Evolutionary conservation across 1,140 invertebrate genomes (phyloP).

Genomic region (Nasonia giraulti): DNA sequence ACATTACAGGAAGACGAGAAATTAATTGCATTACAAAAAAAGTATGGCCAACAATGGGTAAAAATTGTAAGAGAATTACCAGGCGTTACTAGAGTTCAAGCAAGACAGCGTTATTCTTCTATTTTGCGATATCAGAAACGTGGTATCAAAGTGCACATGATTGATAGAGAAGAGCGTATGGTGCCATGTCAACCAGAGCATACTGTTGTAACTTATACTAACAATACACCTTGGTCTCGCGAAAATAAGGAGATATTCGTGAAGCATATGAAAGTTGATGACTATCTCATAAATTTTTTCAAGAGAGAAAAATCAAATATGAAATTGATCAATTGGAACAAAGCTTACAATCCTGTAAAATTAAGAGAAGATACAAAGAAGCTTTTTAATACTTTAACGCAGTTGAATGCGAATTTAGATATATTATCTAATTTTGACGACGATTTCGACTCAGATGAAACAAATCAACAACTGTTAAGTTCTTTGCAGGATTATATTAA

Average conservation of each 20-base stretch:
- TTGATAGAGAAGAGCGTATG: conserved; percentile 23
- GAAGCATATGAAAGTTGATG: conserved; percentile 48
- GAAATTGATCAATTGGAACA: conserved; percentile 21
- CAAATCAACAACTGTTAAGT: conserved; percentile 59
- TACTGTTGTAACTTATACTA: conserved; percentile 32
- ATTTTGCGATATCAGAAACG: conserved; percentile 62
- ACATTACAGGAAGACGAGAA: conserved; percentile 70
- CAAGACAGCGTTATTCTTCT: conserved; percentile 71
- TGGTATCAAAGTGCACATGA: conserved; percentile 53
- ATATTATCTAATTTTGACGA: conserved; percentile 53
- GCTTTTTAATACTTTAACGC: conserved; percentile 59
- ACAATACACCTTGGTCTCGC: conserved; percentile 42
- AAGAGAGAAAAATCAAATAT: conserved; percentile 20
- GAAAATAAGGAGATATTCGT: conserved; percentile 48
- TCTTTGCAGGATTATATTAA: conserved; percentile 11
- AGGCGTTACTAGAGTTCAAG: conserved; percentile 71
- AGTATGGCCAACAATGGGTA: conserved; percentile 70
- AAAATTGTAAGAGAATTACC: conserved; percentile 68
- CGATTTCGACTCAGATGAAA: conserved; percentile 53
- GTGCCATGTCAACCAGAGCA: not conserved
- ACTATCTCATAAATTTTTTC: conserved; percentile 44
- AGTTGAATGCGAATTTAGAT: conserved; percentile 59
- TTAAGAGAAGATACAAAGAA: conserved; percentile 51
- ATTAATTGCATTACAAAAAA: conserved; percentile 66
- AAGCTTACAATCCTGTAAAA: conserved; percentile 45